Base-by-base conservation (phyloP, 2,888 invertebrate genomes). In the Pelosia muscerda region DNA sequence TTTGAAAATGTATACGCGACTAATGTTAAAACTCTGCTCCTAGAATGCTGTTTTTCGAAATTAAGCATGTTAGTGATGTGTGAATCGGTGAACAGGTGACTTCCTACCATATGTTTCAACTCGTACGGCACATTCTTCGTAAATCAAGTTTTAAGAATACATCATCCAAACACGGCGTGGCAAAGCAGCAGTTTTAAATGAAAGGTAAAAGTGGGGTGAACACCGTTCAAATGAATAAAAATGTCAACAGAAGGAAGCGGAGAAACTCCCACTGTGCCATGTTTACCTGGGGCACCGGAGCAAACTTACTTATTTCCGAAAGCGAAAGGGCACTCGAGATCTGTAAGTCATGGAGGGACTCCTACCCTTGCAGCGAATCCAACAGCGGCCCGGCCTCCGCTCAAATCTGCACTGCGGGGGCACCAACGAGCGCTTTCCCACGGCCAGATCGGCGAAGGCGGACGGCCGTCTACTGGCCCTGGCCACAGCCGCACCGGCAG, bases 391-490 rank as follows among this genome's bases (percentile, higher is more conserved):
- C 95, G 97, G 49, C 97, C 97, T 26, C 97, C 97, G 22, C 95
- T 98, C 84, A 98, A 97, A 88, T 96, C 97, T 1, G 96, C 96
- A 38, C 90, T 96, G 87, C 96, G 96, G 69, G 96, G 98, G 2
- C 98, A 98, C 86, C 97, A 97, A 87, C 96, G 98, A 70, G 98
- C 98, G 63, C 96, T 98, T 83, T 98, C 98, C 9, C 98, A 98
- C 84, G 98, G 98, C 0, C 98, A 98, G 91, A 98, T 98, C 74
- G 96, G 96, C 68, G 97, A 97, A 95, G 95, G 88, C 74, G 87
- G 84, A 66, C 88, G 87, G 74, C 84, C 89, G 15, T 84, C 86
- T 25, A 79, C 86, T 4, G 94, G 92, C 56, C 95, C 96, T 13
- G 97, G 97, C 0, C 98, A 98, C 94, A 97, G 96, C 88, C 96